These are phyloP conservation scores for Heterohyrax brucei DNA, from an alignment of 2,797 vertebrate species.

Conservation along the genomic window DNA sequence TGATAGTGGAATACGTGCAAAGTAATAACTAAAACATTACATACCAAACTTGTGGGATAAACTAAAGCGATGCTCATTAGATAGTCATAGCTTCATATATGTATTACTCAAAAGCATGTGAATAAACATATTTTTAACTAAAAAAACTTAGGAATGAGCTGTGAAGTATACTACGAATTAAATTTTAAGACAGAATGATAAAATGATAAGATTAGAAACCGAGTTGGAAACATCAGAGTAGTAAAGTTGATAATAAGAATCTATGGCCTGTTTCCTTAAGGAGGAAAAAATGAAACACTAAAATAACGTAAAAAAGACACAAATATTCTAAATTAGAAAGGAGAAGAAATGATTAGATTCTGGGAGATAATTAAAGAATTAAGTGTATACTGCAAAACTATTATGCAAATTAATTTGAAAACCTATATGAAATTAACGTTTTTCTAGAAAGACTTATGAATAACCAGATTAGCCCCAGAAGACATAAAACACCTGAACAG, in stretches of 20 bases:
- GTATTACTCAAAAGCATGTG: background rate
- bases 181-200: background rate
- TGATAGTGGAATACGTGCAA: background rate
- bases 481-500: background rate
- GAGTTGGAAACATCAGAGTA: slow-evolving; percentile 47
- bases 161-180: background rate
- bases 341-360: background rate
- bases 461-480: background rate
- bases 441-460: background rate
- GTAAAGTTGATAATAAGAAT: slow-evolving; percentile 23
- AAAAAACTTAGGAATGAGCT: slow-evolving; percentile 12
- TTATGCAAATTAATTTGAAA: slow-evolving; percentile 33
- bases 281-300: background rate
- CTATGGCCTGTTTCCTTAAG: background rate
- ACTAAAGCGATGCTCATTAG: background rate
- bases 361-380: slow-evolving; percentile 22
- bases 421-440: slow-evolving; percentile 38
- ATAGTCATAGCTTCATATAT: background rate
- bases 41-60: background rate
- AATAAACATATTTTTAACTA: background rate
- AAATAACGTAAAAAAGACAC: background rate
- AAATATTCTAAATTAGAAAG: background rate
- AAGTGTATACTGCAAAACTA: background rate
- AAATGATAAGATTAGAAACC: slow-evolving; percentile 24
- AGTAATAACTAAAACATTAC: background rate